These are phyloP conservation scores for Baccha elongata DNA, from an alignment of 2,888 invertebrate genomes.

Conservation along the genomic window DNA sequence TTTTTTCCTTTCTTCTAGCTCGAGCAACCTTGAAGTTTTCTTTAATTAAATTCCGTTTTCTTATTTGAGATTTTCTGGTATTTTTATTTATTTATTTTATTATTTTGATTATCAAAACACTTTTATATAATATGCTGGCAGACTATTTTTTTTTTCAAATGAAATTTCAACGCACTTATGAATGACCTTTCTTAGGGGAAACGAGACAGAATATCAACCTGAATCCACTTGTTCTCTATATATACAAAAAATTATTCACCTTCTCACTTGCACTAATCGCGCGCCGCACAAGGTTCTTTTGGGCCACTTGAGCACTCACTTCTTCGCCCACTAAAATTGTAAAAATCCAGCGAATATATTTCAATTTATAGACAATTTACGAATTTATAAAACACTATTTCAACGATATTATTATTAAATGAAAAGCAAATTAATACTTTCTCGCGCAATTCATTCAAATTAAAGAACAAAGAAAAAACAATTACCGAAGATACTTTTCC, in stretches of 20 bases:
- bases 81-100: background rate
- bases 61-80: background rate
- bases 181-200: conserved; percentile 66
- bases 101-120: conserved; percentile 3
- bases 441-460: conserved; percentile 11
- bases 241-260: conserved; percentile 23
- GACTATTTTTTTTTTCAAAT: too few relatives aligned
- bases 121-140: too few relatives aligned
- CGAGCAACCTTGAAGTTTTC: conserved; percentile 48
- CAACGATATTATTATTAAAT: background rate
- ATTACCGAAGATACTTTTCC: conserved; percentile 43
- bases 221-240: conserved; percentile 67
- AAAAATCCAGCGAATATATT: conserved; percentile 5
- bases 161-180: conserved; percentile 44
- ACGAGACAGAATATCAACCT: conserved; percentile 58
- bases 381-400: conserved; percentile 13
- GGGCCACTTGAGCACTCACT: conserved; percentile 65
- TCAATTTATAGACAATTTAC: background rate
- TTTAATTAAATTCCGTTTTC: background rate
- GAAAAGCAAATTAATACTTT: conserved; percentile 7
- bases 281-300: conserved; percentile 66
- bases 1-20: conserved; percentile 28
- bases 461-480: conserved; percentile 40
- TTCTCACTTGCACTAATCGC: conserved; percentile 60
- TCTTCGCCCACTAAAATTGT: conserved; percentile 55